These are phyloP conservation scores for Tadarida brasiliensis DNA, from an alignment of 2,797 vertebrate genomes.

Conservation along the genomic window DNA sequence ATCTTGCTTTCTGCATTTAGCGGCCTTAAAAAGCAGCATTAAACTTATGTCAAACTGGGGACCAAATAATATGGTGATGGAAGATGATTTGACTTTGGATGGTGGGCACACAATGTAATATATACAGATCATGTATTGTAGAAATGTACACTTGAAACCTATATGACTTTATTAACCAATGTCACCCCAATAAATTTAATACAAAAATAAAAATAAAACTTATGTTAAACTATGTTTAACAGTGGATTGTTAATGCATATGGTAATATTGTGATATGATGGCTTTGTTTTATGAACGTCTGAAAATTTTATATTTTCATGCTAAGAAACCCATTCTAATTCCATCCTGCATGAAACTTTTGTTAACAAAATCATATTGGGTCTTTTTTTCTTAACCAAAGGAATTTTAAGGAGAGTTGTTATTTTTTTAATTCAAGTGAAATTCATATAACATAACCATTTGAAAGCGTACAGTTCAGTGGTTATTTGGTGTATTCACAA, in stretches of 20 bases:
- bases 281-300: conserved; percentile 44
- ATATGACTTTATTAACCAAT: background rate
- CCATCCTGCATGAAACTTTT: background rate
- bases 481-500: background rate
- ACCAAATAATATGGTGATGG: background rate
- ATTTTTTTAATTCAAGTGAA: background rate
- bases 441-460: background rate
- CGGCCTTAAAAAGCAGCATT: background rate
- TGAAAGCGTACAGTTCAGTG: background rate
- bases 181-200: background rate
- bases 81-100: background rate
- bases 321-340: conserved; percentile 38
- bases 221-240: background rate
- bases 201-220: background rate
- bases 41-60: background rate
- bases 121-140: too few relatives aligned
- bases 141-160: background rate
- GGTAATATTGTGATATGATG: conserved; percentile 1
- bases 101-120: background rate
- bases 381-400: conserved; percentile 26
- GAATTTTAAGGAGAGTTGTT: conserved; percentile 10
- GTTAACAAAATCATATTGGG: conserved; percentile 13
- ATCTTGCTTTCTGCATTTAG: background rate
- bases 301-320: conserved; percentile 22
- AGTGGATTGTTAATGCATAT: background rate